Evolutionary conservation across 2,888 invertebrate genomes (phyloP), one percentile per base, ranked within the genome.

Genomic region (Drosophila buzzatii): DNA sequence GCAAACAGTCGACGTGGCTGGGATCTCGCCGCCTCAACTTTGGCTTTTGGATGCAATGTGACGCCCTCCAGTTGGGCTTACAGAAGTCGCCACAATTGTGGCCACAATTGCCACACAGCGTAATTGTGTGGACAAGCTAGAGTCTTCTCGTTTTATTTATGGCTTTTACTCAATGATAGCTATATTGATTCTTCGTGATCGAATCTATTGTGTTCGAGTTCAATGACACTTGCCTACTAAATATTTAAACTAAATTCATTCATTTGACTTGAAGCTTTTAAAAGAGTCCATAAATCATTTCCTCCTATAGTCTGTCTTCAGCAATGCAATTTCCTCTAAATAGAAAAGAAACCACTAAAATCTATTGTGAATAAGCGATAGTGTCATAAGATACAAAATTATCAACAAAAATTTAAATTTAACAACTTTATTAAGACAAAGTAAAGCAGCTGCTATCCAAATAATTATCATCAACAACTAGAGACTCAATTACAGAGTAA

Each of bases 251-350:
- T 23, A 20, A 23, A 23, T 42, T 47, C 27, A 53, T 41, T 20
- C 33, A 62, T 27, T 35, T 58, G 23, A n/a, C 35, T 9, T 47
- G n/a, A 1, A 41, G 16, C 23, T 31, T 67, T 70, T 60, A 87
- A 81, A 72, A 47, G 66, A 7, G 14, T 31, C 55, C 60, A 87
- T 87, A 73, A 85, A 83, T 87, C 82, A 83, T 76, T 87, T 83
- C 82, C 85, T 68, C n/a, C 85, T 68, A n/a, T 39, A 16, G 16
- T 16, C 7, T 73, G 63, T 58, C 61, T 63, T 42, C 41, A 4
- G 35, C 70, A 70, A 70, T 49, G 45, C 60, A 35, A 71, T 55
- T 85, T 82, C 85, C 88, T 70, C 60, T 67, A 27, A 16, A 51
- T 31, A 47, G 18, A 14, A 44, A 49, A n/a, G 8, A 61, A 49